A percentile compares a stretch with the other conserved stretches of the same genome.
Evolutionary conservation across 2,888 invertebrate species (phyloP).

Genomic region (Pemphredon lugubris): DNA sequence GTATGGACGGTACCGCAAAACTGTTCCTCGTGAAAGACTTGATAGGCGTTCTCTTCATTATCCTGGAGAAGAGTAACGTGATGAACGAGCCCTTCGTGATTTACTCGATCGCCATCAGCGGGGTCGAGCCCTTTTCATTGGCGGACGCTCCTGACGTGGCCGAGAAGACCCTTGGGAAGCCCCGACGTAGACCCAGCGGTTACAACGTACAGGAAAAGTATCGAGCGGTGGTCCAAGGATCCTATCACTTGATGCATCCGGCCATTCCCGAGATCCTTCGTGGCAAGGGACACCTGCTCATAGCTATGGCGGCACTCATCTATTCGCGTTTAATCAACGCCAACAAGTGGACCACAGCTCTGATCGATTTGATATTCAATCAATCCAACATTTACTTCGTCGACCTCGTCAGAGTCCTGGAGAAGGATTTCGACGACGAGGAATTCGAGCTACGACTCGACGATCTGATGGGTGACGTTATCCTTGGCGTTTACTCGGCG

Average conservation of each 20-base stretch:
- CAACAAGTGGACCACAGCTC: conserved; percentile 74
- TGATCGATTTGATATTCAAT: conserved; percentile 77
- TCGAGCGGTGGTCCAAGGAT: conserved; percentile 73
- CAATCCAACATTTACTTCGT: conserved; percentile 76
- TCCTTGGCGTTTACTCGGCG: conserved; percentile 75
- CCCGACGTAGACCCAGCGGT: conserved; percentile 68
- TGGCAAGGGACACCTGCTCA: conserved; percentile 68
- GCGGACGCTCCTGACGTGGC: conserved; percentile 51
- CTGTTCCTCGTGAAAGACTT: conserved; percentile 71
- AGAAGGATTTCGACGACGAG: conserved; percentile 68
- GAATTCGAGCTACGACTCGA: conserved; percentile 69
- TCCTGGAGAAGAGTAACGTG: conserved; percentile 74
- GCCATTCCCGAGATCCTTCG: conserved; percentile 66
- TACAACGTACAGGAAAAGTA: conserved; percentile 69
- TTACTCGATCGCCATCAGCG: conserved; percentile 62
- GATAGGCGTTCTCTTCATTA: conserved; percentile 69
- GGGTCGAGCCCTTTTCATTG: conserved; percentile 51
- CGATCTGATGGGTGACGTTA: conserved; percentile 73
- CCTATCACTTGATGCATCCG: conserved; percentile 72
- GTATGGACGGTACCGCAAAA: conserved; percentile 67
- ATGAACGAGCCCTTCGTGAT: conserved; percentile 74
- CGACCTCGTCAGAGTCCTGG: conserved; percentile 72
- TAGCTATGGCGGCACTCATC: conserved; percentile 72
- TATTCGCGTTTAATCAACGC: conserved; percentile 73
- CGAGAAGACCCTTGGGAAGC: conserved; percentile 49